phyloP scores from a whole-genome alignment of 2,888 invertebrate species.

The Microctonus hyperodae region DNA sequence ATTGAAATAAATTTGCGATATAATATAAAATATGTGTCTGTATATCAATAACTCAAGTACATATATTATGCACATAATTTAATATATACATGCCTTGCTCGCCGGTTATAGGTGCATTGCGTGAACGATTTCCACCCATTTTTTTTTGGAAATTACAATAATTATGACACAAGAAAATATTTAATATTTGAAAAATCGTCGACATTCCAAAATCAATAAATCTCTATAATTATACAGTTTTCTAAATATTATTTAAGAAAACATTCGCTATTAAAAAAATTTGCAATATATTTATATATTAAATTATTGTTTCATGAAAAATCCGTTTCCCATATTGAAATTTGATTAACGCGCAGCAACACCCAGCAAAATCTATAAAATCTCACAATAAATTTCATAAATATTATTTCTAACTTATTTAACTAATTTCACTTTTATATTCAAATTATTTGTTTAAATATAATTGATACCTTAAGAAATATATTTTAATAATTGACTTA shows the following conservation, averaged over 20 bases:
- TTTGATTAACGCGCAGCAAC: neutral
- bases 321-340: neutral
- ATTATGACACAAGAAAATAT: neutral
- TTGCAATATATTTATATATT: neutral
- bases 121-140: conserved; percentile 66
- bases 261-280: neutral
- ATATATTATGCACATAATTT: conserved; percentile 3
- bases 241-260: neutral
- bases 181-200: neutral
- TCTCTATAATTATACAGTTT: neutral
- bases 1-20: conserved; percentile 12
- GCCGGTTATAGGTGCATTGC: conserved; percentile 62
- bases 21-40: neutral
- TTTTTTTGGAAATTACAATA: conserved; percentile 37
- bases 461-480: neutral
- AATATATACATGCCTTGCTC: conserved; percentile 62
- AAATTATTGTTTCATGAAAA: neutral
- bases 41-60: conserved; percentile 1
- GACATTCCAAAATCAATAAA: conserved; percentile 16
- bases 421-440: too few relatives aligned
- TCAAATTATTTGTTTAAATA: too few relatives aligned
- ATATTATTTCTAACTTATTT: too few relatives aligned
- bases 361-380: neutral
- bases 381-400: neutral
- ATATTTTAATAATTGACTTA: neutral